Evolutionary conservation across 1,140 invertebrate genomes (phyloP).

Genomic region (Drosophila insularis): DNA sequence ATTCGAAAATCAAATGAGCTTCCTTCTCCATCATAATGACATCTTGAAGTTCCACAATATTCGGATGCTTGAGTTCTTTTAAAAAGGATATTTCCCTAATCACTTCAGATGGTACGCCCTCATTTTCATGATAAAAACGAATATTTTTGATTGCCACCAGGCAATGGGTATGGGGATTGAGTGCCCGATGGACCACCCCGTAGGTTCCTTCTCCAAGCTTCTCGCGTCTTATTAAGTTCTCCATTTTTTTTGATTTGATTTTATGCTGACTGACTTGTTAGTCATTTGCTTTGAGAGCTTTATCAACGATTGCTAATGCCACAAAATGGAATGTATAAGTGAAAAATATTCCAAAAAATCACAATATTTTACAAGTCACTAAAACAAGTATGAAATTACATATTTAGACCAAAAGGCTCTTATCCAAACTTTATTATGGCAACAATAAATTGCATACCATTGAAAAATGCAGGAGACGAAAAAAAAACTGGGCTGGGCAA

Average conservation of each 20-base stretch:
- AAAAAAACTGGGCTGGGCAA: background rate
- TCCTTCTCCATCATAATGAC: constrained; percentile 93
- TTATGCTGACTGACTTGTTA: too few relatives aligned
- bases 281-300: background rate
- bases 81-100: constrained; percentile 92
- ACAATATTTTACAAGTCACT: too few relatives aligned
- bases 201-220: constrained; percentile 25
- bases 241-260: background rate
- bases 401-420: background rate
- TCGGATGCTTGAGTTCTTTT: constrained; percentile 93
- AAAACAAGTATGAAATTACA: background rate
- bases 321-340: background rate
- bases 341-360: background rate
- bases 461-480: constrained; percentile 33
- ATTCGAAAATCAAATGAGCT: constrained; percentile 86
- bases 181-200: constrained; percentile 11
- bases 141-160: constrained; percentile 99
- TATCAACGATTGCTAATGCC: background rate
- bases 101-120: constrained; percentile 81
- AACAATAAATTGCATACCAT: constrained; percentile 8
- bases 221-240: background rate
- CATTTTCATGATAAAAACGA: constrained; percentile 95
- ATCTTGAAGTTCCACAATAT: constrained; percentile 94
- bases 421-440: background rate
- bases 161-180: constrained; percentile 93